Conservation (phyloP, 2,888 invertebrate genomes). For the Salticus scenicus region DNA sequence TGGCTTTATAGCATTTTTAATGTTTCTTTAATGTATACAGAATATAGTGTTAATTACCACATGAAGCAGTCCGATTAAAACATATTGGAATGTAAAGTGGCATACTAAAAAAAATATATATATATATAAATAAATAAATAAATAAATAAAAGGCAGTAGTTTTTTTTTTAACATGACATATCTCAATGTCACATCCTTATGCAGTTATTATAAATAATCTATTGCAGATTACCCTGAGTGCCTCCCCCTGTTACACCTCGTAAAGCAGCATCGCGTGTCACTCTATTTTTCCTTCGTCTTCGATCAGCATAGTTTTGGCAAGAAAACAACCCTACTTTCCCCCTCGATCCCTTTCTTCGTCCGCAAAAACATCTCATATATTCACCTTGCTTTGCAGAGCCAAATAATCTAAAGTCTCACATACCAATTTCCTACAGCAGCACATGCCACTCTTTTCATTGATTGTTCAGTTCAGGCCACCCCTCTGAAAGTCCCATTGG, state of each 20-base stretch:
- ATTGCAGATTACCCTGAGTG: neutral
- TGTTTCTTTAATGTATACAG: too few species aligned
- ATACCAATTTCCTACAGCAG: conserved; percentile 46
- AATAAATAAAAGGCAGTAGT: too few species aligned
- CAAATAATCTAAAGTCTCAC: conserved; percentile 35
- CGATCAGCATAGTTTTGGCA: neutral
- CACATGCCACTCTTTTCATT: conserved; percentile 56
- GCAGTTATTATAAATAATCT: too few species aligned
- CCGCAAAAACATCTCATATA: conserved; percentile 52
- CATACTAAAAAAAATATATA: too few species aligned
- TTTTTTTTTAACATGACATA: too few species aligned
- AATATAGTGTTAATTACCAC: too few species aligned
- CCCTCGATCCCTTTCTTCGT: neutral
- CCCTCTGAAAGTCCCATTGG: conserved; percentile 15
- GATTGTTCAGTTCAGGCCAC: conserved; percentile 20
- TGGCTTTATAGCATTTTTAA: too few species aligned
- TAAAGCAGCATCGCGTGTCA: neutral
- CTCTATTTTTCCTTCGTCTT: neutral
- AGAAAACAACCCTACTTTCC: neutral
- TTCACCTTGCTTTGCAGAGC: conserved; percentile 19
- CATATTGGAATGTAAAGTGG: too few species aligned
- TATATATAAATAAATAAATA: too few species aligned
- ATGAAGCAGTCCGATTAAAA: too few species aligned
- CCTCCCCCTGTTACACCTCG: neutral
- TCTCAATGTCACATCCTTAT: too few species aligned